phyloP scores from a whole-genome alignment of 2,888 invertebrate species.

The Meteorus colon region DNA sequence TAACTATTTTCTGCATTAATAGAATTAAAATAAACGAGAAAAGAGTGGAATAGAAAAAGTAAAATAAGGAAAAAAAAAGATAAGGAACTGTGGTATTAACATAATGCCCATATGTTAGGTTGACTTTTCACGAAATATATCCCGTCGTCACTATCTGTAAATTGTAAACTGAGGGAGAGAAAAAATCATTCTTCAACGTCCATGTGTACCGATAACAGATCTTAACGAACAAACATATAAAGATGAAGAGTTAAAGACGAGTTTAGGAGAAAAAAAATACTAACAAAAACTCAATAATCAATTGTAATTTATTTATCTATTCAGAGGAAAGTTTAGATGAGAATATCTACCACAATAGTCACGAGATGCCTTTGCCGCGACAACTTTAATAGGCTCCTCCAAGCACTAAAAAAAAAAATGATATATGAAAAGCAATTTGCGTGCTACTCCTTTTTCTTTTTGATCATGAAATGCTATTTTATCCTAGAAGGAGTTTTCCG shows the following conservation, averaged over 20 bases:
- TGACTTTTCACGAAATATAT: slow-evolving; percentile 14
- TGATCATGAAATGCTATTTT: neutral
- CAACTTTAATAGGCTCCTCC: slow-evolving; percentile 66
- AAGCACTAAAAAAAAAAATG: slow-evolving; percentile 49
- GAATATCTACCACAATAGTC: slow-evolving; percentile 66
- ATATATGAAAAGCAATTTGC: slow-evolving; percentile 7
- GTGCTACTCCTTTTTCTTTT: neutral
- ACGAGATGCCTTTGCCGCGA: slow-evolving; percentile 71
- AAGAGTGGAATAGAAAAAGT: slow-evolving; percentile 40
- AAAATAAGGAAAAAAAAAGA: slow-evolving; percentile 21
- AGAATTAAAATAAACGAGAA: slow-evolving; percentile 32
- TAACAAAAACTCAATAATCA: slow-evolving; percentile 47
- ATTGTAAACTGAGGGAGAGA: neutral
- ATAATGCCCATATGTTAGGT: slow-evolving; percentile 3
- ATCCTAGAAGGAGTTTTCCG: too few species aligned
- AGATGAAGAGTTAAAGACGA: neutral
- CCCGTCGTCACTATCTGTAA: slow-evolving; percentile 10
- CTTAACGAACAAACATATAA: slow-evolving; percentile 1
- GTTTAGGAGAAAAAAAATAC: slow-evolving; percentile 19
- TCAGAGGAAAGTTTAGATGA: slow-evolving; percentile 57
- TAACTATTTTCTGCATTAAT: slow-evolving; percentile 64
- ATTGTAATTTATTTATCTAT: slow-evolving; percentile 65
- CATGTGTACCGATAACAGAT: slow-evolving; percentile 49
- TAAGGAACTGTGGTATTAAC: slow-evolving; percentile 31
- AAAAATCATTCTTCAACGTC: slow-evolving; percentile 53